Evolutionary conservation across 2,888 invertebrate genomes (phyloP).

Genomic region (Phoenoteleia sp.): DNA sequence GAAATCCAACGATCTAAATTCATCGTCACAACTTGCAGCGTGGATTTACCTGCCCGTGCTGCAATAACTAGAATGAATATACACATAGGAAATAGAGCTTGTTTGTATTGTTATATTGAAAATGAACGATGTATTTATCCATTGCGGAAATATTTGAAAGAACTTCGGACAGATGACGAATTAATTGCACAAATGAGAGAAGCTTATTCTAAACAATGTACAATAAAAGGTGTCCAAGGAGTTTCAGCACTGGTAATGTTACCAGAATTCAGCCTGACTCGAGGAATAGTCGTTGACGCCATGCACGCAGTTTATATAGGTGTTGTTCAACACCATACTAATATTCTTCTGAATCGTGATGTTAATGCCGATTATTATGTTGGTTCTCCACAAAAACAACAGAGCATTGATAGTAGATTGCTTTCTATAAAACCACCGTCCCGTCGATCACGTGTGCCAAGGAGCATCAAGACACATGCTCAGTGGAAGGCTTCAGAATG

Average conservation of each 20-base stretch:
- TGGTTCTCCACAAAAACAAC: not conserved
- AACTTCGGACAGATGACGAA: not conserved
- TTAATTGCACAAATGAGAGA: not conserved
- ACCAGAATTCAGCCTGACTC: not conserved
- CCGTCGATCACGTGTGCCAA: constrained; percentile 40
- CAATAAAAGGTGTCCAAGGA: constrained; percentile 4
- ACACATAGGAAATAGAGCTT: not conserved
- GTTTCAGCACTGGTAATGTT: not conserved
- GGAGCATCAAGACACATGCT: constrained; percentile 3
- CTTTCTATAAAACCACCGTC: constrained; percentile 7
- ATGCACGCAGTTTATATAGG: not conserved
- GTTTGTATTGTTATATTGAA: constrained; percentile 17
- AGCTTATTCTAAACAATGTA: not conserved
- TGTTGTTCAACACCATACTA: not conserved
- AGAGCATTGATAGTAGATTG: not conserved
- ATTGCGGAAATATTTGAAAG: not conserved
- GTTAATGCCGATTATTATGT: not conserved
- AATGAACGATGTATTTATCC: not conserved
- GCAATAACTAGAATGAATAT: not conserved
- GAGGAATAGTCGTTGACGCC: not conserved
- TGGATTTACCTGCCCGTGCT: constrained; percentile 23
- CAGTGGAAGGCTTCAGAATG: constrained; percentile 63
- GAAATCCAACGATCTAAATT: not conserved
- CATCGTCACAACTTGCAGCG: not conserved
- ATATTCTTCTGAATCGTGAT: not conserved